Base-by-base conservation (phyloP, 2,888 invertebrate genomes). In the Cyclophora albipunctata region DNA sequence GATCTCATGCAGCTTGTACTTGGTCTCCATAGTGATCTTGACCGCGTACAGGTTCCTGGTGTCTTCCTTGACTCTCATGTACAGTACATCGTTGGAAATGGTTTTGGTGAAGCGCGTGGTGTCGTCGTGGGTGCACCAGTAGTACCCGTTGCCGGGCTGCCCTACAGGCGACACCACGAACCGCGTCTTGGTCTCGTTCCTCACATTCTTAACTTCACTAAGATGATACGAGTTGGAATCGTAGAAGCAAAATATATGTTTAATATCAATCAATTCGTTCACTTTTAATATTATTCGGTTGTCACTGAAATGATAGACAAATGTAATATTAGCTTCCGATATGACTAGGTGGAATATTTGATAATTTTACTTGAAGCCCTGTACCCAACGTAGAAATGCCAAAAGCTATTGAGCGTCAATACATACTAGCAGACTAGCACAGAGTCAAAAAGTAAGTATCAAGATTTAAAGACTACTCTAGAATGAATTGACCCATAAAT, bases 91-190 rank as follows among this genome's bases (percentile, higher is more conserved):
- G 45, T 84, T 82, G 0, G 87, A 84, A 55, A 78, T 71, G 1
- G 77, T 60, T 2, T 69, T 64, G 3, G 63, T 57, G 50, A 67
- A 83, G 6, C 70, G 68, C 34, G 59, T 73, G 0, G 81, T 68
- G 53, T 87, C 77, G 0, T 51, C 64, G 43, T 79, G 71, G 5
- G 75, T 63, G 57, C 89, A 89, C 89, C 88, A 89, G 52, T 89
- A 89, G 59, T 83, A 82, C 4, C 89, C 89, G 47, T 87, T 76
- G 2, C 58, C 37, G 5, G 37, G 37, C 37, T 37, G 37, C 5
- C 37, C 37, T 4, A 37, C 4, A 37, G 37, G 37, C 37, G 4
- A 5, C 37, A 37, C 20, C 20, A 20, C 20, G 20, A 20, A 20
- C 20, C 20, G 20, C 20, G 20, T 20, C 20, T 20, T 20, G 20